Evolutionary conservation across 1,140 invertebrate genomes (phyloP).

Genomic region (Ruditapes philippinarum): DNA sequence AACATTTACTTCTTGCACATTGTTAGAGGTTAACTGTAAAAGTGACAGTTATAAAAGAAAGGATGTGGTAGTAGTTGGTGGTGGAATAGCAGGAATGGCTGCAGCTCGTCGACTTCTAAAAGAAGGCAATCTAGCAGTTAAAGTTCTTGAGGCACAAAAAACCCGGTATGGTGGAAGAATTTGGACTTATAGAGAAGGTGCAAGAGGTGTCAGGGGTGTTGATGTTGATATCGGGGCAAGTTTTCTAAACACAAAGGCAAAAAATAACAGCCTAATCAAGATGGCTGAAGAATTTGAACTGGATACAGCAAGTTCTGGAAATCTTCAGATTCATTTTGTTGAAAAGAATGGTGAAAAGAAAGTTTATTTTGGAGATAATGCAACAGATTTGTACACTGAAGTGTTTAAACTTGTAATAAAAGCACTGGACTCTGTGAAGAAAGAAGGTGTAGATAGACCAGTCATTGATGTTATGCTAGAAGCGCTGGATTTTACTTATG

Average conservation of each 20-base stretch:
- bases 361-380: conserved; percentile 41
- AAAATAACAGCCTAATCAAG: conserved; percentile 70
- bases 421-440: conserved; percentile 20
- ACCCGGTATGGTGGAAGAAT: conserved; percentile 77
- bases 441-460: conserved; percentile 9
- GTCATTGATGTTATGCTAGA: conserved; percentile 10
- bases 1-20: neutral
- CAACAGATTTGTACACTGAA: conserved; percentile 37
- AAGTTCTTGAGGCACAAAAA: conserved; percentile 74
- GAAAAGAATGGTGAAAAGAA: conserved; percentile 1
- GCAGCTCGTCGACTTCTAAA: conserved; percentile 72
- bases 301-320: conserved; percentile 59
- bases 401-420: conserved; percentile 28
- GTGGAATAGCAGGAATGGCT: conserved; percentile 76
- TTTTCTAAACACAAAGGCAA: conserved; percentile 62
- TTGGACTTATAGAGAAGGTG: conserved; percentile 70
- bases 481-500: neutral
- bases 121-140: conserved; percentile 65
- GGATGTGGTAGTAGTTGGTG: conserved; percentile 78
- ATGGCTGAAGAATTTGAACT: conserved; percentile 73
- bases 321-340: conserved; percentile 63
- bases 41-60: neutral
- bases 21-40: neutral
- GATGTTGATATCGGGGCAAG: conserved; percentile 76
- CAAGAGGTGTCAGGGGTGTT: conserved; percentile 62